Evolutionary conservation across 2,797 vertebrate genomes (phyloP), one percentile per base, ranked within the genome.

Genomic region (Microcaecilia unicolor): DNA sequence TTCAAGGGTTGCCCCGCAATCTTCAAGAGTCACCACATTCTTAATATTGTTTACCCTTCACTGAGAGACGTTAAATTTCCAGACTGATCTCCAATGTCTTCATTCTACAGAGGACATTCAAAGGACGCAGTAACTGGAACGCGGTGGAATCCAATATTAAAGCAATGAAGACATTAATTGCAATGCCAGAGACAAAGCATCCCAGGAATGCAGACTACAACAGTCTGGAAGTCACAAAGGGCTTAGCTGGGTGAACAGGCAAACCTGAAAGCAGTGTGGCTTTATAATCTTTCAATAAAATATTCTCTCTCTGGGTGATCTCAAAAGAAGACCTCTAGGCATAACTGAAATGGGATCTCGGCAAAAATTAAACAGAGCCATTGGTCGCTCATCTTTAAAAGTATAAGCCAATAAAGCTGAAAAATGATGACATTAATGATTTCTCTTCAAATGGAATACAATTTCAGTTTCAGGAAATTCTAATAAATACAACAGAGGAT

Each of bases 121-220:
- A 0, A 53, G 50, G 48, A 51, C 47, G 39, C 25, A 4, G 46
- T 15, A 2, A 34, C 48, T 1, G 27, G 48, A 44, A 40, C 67
- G 42, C 58, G 25, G 43, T 69, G 63, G 69, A 68, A 75, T 64
- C 34, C 33, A 61, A 68, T 55, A 61, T 69, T 80, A 67, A 61
- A 73, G 72, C 80, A 62, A 80, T 68, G 76, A 76, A 79, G 80
- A 66, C 74, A 81, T 57, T 85, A 77, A 78, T 70, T 72, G 72
- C 73, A 24, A 61, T 40, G 76, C 68, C 63, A 58, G 59, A 21
- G 64, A 58, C 65, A 51, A 90, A 58, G 80, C 81, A 90, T 86
- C 48, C 72, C 61, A 84, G 85, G 92, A 93, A 97, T 97, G 90
- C 67, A 64, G 80, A 60, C 55, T 67, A 60, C 65, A 65, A 68